Percentiles rank a stretch among this genome's conserved stretches.
Evolutionary conservation across 2,888 invertebrate species (phyloP).

Genomic region (Sclerodermus sp.): DNA sequence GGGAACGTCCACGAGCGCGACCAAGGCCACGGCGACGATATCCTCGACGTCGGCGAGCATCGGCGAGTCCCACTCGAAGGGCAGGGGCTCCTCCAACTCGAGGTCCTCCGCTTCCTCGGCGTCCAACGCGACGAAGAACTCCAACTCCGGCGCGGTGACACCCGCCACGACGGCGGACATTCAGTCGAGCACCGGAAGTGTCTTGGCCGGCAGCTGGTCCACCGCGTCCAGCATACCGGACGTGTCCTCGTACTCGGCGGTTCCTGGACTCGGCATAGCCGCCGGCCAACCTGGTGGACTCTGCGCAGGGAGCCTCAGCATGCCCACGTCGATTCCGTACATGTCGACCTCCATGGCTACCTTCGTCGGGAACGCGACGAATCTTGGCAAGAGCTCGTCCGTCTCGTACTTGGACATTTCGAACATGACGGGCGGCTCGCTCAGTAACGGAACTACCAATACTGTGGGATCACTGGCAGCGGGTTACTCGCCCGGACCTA

Average conservation of each 20-base stretch:
- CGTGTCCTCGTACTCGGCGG: constrained; percentile 43
- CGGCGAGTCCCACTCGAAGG: too few species aligned
- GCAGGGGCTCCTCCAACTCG: constrained; percentile 1
- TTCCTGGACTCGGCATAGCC: constrained; percentile 41
- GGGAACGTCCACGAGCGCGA: constrained; percentile 33
- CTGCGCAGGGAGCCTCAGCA: constrained; percentile 42
- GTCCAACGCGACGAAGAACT: not conserved
- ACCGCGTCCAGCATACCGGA: constrained; percentile 40
- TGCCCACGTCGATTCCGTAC: constrained; percentile 51
- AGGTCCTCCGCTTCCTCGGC: not conserved
- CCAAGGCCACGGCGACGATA: constrained; percentile 27
- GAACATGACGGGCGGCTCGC: constrained; percentile 52
- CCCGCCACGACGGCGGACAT: constrained; percentile 13
- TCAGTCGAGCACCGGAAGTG: constrained; percentile 17
- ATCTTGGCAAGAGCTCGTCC: constrained; percentile 50
- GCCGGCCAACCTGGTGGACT: constrained; percentile 37
- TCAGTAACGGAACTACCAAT: constrained; percentile 21
- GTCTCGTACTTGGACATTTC: constrained; percentile 56
- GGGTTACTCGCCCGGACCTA: constrained; percentile 24
- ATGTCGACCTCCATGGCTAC: constrained; percentile 55
- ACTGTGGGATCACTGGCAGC: constrained; percentile 15
- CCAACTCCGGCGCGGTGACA: not conserved
- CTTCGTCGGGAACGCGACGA: constrained; percentile 54
- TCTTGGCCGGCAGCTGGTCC: constrained; percentile 39
- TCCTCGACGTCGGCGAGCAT: constrained; percentile 9